Conservation (phyloP, 2,113 vertebrate genomes). For the Megaceryle torquata region DNA sequence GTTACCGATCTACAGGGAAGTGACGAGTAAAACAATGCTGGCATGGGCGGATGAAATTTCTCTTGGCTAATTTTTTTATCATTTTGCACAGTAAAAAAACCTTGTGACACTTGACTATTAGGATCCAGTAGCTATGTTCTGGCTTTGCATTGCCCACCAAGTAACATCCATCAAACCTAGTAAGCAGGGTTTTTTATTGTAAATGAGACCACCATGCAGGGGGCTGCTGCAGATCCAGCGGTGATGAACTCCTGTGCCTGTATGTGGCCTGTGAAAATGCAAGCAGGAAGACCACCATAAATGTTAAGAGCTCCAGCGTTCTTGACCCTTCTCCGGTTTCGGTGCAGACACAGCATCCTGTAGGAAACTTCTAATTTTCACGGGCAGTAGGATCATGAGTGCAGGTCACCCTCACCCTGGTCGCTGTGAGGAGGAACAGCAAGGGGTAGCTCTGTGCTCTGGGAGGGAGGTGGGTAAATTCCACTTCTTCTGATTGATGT, state of each 20-base stretch:
- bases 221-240: neutral
- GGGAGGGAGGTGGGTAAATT: neutral
- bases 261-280: neutral
- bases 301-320: neutral
- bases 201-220: neutral
- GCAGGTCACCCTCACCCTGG: neutral
- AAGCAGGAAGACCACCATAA: neutral
- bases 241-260: neutral
- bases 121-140: neutral
- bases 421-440: neutral
- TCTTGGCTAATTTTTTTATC: neutral
- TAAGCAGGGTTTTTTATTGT: neutral
- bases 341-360: neutral
- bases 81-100: neutral
- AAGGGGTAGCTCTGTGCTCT: neutral
- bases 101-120: neutral
- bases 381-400: accelerated
- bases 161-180: neutral
- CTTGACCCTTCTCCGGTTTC: neutral
- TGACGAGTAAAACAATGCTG: neutral
- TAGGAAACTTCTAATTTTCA: neutral
- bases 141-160: neutral
- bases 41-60: neutral
- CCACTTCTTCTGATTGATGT: neutral
- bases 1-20: neutral